Evolutionary conservation across 2,888 invertebrate genomes (phyloP), one percentile per base, ranked within the genome.

Genomic region (Andrena minutula): DNA sequence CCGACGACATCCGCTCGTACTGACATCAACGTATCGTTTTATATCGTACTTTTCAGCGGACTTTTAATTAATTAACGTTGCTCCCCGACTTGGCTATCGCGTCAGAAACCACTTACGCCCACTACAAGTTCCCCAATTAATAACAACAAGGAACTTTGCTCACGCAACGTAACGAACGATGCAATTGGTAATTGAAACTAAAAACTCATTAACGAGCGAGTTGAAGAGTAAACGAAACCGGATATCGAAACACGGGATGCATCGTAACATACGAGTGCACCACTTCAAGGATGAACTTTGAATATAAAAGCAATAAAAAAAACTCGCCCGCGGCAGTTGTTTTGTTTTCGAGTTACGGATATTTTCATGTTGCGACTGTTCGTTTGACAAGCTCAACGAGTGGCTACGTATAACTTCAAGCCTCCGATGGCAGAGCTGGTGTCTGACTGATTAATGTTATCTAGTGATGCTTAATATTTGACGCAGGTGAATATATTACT

Each of bases 1-100:
- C 58, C 73, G 81, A 84, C 75, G 78, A 82, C 79, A 75, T 83
- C 71, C 74, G 84, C 70, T 78, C 74, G 60, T 80, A 79, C 75
- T 53, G 76, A 69, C 79, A 87, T 82, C 83, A 73, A 73, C 65
- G 61, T 65, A 69, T 64, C 83, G 20, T 71, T 41, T 41, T 74
- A 66, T 74, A 69, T 68, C 68, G 71, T 69, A 78, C 68, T 82
- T 82, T 68, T 74, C 75, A 73, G 65, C 32, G 30, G 74, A 60
- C 68, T 72, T 41, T 68, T 78, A 78, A 78, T 78, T 78, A 74
- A 83, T 78, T 75, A 71, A 78, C 71, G 53, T 74, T 58, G 64
- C 74, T 30, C 75, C 49, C 63, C 56, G 58, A 61, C 61, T 26
- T 51, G 65, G 20, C 41, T 8, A 61, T 63, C 56, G 63, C 71